Conservation (phyloP, 2,113 vertebrate species). For the Leptobrachium ailaonicum region DNA sequence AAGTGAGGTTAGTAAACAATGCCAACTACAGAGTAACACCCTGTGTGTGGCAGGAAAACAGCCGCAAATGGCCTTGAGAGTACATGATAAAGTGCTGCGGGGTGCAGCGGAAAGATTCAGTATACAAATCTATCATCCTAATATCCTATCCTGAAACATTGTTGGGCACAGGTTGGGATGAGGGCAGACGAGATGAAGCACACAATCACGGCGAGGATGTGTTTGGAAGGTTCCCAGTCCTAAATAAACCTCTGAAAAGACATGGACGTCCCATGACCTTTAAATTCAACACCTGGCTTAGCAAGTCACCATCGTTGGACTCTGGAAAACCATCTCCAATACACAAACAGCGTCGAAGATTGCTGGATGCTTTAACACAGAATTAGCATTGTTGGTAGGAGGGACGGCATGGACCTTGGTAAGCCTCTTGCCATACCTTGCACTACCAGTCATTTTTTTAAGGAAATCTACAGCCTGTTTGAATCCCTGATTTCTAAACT, state of each 20-base stretch:
- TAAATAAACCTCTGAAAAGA: not conserved
- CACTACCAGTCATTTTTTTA: no score
- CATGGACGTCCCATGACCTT: no score
- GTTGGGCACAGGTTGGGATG: not conserved
- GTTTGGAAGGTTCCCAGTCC: not conserved
- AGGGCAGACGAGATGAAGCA: constrained; percentile 12
- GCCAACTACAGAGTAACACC: not conserved
- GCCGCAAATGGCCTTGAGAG: not conserved
- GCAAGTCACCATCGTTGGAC: no score
- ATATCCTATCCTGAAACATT: not conserved
- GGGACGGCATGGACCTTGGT: no score
- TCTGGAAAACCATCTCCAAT: no score
- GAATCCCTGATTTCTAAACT: no score
- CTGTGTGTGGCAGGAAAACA: not conserved
- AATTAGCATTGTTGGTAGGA: no score
- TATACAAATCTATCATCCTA: not conserved
- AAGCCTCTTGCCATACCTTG: no score
- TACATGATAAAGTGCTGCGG: not conserved
- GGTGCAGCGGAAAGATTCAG: not conserved
- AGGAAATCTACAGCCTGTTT: no score
- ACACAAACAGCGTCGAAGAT: no score
- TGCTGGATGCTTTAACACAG: no score
- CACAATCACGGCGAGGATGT: constrained; percentile 7
- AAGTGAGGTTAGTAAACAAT: not conserved
- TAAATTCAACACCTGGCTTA: no score